Percentiles rank a stretch among this genome's conserved stretches.
Conservation (phyloP, 2,888 invertebrate genomes). For the Torymus tubicola region DNA sequence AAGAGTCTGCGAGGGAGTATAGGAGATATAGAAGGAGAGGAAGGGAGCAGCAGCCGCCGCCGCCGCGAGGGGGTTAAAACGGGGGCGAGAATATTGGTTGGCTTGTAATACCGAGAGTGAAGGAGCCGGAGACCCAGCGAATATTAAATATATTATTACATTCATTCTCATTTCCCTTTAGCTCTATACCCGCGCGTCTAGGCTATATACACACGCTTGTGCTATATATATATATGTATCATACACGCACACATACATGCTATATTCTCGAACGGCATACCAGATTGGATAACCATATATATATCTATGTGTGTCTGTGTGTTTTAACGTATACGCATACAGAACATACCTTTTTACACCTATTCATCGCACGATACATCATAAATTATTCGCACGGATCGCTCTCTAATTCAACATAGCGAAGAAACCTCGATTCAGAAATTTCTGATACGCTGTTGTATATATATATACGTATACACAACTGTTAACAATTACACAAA, state of each 20-base stretch:
- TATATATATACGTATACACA: too few relatives aligned
- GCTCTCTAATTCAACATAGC: constrained; percentile 10
- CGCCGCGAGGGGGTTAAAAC: constrained; percentile 56
- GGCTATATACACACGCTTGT: too few relatives aligned
- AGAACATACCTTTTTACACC: too few relatives aligned
- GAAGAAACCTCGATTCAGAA: background rate
- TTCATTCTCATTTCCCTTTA: constrained; percentile 75
- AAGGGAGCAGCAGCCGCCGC: constrained; percentile 10
- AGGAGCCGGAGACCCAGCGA: constrained; percentile 71
- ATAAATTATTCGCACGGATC: background rate
- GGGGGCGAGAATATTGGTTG: constrained; percentile 74
- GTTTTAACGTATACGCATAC: too few relatives aligned
- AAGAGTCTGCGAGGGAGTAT: constrained; percentile 6
- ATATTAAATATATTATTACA: constrained; percentile 76
- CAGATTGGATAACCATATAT: background rate
- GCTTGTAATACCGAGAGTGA: constrained; percentile 74
- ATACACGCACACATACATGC: background rate
- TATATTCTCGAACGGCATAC: background rate
- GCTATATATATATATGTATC: background rate
- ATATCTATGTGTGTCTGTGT: too few relatives aligned
- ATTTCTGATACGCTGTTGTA: constrained; percentile 1
- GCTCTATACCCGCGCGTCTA: constrained; percentile 61
- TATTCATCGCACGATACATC: constrained; percentile 16
- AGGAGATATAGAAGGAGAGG: constrained; percentile 43
- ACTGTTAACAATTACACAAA: constrained; percentile 38